phyloP scores from a whole-genome alignment of 2,888 invertebrate genomes.

The Macropis europaea region DNA sequence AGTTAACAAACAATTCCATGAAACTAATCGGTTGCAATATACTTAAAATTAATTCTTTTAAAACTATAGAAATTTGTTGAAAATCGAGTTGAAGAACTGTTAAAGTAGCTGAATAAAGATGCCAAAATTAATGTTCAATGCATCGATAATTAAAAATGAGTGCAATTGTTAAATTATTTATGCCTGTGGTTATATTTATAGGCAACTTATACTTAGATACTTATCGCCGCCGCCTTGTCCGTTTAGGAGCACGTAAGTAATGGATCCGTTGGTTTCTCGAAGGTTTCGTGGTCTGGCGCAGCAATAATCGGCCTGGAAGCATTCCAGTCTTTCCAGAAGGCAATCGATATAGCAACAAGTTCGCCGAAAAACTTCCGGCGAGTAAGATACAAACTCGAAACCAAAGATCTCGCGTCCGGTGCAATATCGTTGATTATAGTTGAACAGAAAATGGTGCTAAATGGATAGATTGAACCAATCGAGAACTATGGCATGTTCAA shows the following conservation, averaged over 20 bases:
- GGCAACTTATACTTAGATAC: too few species aligned
- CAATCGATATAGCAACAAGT: conserved; percentile 66
- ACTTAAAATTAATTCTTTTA: too few species aligned
- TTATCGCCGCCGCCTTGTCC: not conserved
- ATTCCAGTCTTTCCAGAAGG: conserved; percentile 55
- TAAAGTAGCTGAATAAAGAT: too few species aligned
- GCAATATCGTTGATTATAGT: not conserved
- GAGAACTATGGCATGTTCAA: too few species aligned
- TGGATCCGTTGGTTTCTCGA: conserved; percentile 10
- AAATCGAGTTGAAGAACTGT: too few species aligned
- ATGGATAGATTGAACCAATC: not conserved
- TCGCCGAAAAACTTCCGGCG: not conserved
- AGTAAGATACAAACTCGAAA: not conserved
- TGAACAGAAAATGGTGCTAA: not conserved
- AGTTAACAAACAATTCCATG: too few species aligned
- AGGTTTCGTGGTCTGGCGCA: conserved; percentile 23
- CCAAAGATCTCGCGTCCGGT: not conserved
- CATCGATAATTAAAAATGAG: too few species aligned
- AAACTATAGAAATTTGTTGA: too few species aligned
- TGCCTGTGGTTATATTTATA: too few species aligned
- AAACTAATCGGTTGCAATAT: too few species aligned
- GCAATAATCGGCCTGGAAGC: conserved; percentile 58
- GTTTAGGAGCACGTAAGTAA: not conserved
- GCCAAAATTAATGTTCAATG: too few species aligned
- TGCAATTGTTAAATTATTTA: too few species aligned